Base-by-base conservation (phyloP, 2,888 invertebrate genomes). In the Thumatha senex region DNA sequence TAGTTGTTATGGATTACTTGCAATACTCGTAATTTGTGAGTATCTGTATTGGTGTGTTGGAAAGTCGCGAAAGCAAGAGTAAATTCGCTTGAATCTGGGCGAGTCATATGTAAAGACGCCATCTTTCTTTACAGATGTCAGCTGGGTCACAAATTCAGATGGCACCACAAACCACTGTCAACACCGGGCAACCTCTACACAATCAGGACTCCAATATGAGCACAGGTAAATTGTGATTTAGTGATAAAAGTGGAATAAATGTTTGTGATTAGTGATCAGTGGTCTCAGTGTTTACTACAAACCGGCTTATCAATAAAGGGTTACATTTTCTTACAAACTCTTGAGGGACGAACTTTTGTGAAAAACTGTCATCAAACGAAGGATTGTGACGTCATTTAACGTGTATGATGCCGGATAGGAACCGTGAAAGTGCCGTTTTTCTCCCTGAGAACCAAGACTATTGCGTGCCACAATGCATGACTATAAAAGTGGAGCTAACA, bases 131-230 rank as follows among this genome's bases (percentile, higher is more conserved):
- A 77, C 94, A 97, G 97, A 97, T 97, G 97, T 97, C 97, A 95
- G 96, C 97, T 95, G 97, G 97, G 94, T 96, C 97, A 94, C 97
- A 97, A 95, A 95, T 97, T 96, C 97, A 97, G 96, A 97, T 97
- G 97, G 97, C 97, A 95, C 97, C 97, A 93, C 97, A 97, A 95
- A 95, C 96, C 91, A 96, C 96, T 92, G 94, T 95, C 93, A 95
- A 94, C 94, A 94, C 95, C 81, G 92, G 92, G 86, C 95, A 96
- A 94, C 94, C 96, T 92, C 94, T 94, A 93, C 96, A 96, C 94
- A 97, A 95, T 95, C 97, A 97, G 94, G 98, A 98, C 95, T 98
- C 98, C 93, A 98, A 98, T 94, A 97, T 98, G 96, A 98, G 98
- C 95, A 97, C 97, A 94, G 96, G 96, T 96, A 92, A 93, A 92